phyloP scores from a whole-genome alignment of 2,888 invertebrate species.

The Chromoteleia sp. region DNA sequence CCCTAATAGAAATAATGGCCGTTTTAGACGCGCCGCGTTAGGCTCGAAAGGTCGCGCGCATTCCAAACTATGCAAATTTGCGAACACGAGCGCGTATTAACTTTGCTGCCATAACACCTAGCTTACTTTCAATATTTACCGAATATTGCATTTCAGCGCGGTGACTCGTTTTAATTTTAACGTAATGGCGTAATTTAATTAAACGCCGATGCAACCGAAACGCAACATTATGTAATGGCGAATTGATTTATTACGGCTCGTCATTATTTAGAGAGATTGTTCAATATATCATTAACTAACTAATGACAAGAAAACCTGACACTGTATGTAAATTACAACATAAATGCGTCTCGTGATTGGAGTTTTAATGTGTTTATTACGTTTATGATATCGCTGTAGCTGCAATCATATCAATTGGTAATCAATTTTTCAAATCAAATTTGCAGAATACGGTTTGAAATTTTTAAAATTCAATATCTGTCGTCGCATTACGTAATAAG shows the following conservation, averaged over 20 bases:
- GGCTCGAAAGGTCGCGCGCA: slow-evolving; percentile 43
- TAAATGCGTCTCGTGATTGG: background rate
- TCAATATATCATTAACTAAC: slow-evolving; percentile 31
- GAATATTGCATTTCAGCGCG: background rate
- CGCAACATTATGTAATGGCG: slow-evolving; percentile 13
- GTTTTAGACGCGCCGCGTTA: slow-evolving; percentile 28
- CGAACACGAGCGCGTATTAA: slow-evolving; percentile 38
- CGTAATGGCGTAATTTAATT: slow-evolving; percentile 48
- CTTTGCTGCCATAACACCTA: slow-evolving; percentile 12
- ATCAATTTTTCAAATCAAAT: no score
- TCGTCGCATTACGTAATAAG: no score
- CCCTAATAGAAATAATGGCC: slow-evolving; percentile 51
- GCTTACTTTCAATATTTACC: slow-evolving; percentile 40
- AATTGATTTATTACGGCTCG: slow-evolving; percentile 29
- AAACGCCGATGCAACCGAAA: slow-evolving; percentile 30
- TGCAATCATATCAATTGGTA: background rate
- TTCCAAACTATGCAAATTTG: slow-evolving; percentile 46
- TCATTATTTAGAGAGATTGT: slow-evolving; percentile 9
- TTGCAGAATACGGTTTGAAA: no score
- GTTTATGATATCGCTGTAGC: background rate
- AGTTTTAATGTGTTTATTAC: background rate
- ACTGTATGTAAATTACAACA: background rate
- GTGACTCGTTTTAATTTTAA: slow-evolving; percentile 39
- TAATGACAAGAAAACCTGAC: slow-evolving; percentile 15
- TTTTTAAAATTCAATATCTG: no score